Conservation (phyloP, 2,888 invertebrate genomes). For the Lagria hirta region DNA sequence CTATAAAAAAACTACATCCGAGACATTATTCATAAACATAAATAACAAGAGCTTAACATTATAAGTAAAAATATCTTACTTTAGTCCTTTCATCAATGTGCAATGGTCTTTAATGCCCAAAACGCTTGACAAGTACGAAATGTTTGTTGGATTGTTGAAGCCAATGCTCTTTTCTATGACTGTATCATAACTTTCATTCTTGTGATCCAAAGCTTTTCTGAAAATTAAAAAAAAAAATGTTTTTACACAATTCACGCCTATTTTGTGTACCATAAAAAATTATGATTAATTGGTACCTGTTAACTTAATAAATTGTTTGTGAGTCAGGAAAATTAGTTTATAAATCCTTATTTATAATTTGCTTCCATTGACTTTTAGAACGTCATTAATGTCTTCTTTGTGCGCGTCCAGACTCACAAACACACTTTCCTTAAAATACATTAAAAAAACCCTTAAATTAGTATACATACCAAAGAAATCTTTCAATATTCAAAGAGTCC, state of each 20-base stretch:
- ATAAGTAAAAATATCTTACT: constrained; percentile 59
- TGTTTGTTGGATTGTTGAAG: constrained; percentile 88
- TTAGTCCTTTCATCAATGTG: constrained; percentile 69
- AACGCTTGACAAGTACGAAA: constrained; percentile 75
- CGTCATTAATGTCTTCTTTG: constrained; percentile 10
- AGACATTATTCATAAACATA: neutral
- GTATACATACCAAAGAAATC: constrained; percentile 36
- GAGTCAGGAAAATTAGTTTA: constrained; percentile 17
- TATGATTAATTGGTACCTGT: constrained; percentile 25
- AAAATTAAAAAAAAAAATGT: constrained; percentile 40
- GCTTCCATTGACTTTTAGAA: neutral
- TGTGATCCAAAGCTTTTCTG: constrained; percentile 80
- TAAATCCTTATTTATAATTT: constrained; percentile 1
- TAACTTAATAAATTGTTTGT: constrained; percentile 21
- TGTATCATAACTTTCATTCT: constrained; percentile 76
- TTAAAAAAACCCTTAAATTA: constrained; percentile 34
- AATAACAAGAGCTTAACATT: constrained; percentile 7
- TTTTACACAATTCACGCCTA: constrained; percentile 5
- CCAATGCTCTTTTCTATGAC: constrained; percentile 80
- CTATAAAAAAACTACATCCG: neutral
- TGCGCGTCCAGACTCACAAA: constrained; percentile 30
- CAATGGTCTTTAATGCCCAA: constrained; percentile 73
- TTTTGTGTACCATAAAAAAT: constrained; percentile 10
- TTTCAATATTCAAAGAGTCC: constrained; percentile 26
- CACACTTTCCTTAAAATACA: constrained; percentile 28